A percentile compares a stretch with the other conserved stretches of the same genome.
Evolutionary conservation across 2,888 invertebrate genomes (phyloP).

Genomic region (Pterostichus niger): DNA sequence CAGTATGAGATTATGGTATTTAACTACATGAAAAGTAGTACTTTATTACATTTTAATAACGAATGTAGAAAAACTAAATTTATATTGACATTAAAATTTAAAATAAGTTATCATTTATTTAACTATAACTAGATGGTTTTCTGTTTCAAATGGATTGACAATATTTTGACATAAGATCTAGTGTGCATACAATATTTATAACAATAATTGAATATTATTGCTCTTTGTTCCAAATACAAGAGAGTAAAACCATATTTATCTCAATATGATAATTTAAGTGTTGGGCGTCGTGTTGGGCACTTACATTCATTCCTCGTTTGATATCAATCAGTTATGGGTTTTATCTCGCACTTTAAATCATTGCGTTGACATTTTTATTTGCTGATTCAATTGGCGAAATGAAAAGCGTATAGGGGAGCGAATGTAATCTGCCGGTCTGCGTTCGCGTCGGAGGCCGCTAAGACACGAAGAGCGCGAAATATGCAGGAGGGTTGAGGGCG

Average conservation of each 20-base stretch:
- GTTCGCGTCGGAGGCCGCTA: not conserved
- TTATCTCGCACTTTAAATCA: conserved; percentile 33
- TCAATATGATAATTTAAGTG: not conserved
- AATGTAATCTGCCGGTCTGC: not conserved
- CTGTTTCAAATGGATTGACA: too few species aligned
- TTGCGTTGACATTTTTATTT: conserved; percentile 36
- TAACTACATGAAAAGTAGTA: too few species aligned
- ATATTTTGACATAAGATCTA: too few species aligned
- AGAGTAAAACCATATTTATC: not conserved
- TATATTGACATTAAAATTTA: too few species aligned
- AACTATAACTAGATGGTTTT: too few species aligned
- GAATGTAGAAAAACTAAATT: too few species aligned
- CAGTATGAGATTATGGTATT: too few species aligned
- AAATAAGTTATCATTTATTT: too few species aligned
- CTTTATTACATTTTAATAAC: too few species aligned
- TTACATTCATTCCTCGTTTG: not conserved
- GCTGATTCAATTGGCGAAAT: conserved; percentile 25
- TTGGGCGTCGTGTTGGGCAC: not conserved
- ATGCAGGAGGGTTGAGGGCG: conserved; percentile 26
- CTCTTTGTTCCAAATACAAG: too few species aligned
- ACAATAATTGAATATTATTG: too few species aligned
- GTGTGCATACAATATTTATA: too few species aligned
- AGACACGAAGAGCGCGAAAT: conserved; percentile 13
- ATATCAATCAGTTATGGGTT: conserved; percentile 16
- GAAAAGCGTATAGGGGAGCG: conserved; percentile 2